A percentile compares a stretch with the other conserved stretches of the same genome.
Evolutionary conservation across 2,797 vertebrate species (phyloP).

Genomic region (Cyclopterus lumpus): DNA sequence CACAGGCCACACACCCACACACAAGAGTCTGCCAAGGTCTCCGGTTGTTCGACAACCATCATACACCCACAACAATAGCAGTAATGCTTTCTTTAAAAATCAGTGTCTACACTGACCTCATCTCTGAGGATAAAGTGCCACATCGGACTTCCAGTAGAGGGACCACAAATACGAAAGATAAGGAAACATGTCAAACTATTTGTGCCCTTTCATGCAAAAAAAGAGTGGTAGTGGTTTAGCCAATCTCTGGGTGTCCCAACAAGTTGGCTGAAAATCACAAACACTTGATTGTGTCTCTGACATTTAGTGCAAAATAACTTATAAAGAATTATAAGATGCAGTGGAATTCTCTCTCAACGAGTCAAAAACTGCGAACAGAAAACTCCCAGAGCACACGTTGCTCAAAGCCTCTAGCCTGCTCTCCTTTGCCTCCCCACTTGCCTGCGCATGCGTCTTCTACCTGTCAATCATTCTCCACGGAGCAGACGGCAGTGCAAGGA

Average conservation of each 20-base stretch:
- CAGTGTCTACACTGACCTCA: conserved; percentile 56
- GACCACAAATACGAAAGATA: conserved; percentile 42
- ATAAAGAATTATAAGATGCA: conserved; percentile 55
- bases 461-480: conserved; percentile 13
- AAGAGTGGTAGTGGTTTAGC: conserved; percentile 67
- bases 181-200: conserved; percentile 43
- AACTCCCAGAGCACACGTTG: conserved; percentile 43
- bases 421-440: conserved; percentile 15
- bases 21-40: conserved; percentile 60
- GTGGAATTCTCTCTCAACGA: conserved; percentile 61
- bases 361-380: conserved; percentile 52
- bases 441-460: background rate
- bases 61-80: conserved; percentile 57
- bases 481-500: conserved; percentile 31
- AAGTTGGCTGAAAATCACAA: conserved; percentile 71
- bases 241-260: conserved; percentile 62
- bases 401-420: conserved; percentile 24
- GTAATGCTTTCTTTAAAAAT: conserved; percentile 44
- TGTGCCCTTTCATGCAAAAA: conserved; percentile 77
- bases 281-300: conserved; percentile 80
- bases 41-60: conserved; percentile 78
- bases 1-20: conserved; percentile 43
- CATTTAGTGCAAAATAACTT: conserved; percentile 83
- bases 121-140: conserved; percentile 78
- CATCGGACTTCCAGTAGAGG: conserved; percentile 57